Evolutionary conservation across 2,888 invertebrate genomes (phyloP), one percentile per base, ranked within the genome.

Genomic region (Hartigia nigra): DNA sequence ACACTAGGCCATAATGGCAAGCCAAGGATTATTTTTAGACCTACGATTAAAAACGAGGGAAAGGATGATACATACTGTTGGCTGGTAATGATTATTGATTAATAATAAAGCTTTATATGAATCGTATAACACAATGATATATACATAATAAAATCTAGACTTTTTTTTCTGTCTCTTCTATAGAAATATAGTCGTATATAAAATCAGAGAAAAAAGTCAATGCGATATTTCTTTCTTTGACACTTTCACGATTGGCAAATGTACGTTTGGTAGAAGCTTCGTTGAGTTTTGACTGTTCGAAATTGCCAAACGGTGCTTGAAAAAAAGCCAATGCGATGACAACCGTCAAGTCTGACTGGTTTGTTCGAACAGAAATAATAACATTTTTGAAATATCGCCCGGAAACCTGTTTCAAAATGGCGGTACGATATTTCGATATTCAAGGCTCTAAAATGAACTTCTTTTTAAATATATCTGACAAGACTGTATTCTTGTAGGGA

Each of bases 1-100:
- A 79, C 77, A 72, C 69, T 70, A 74, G 34, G 12, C 55, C 39
- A 32, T 69, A 35, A 1, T 32, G 39, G 12, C 39, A 31, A 70
- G 14, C 31, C 72, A 34, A 14, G 2, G 14, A 31, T 14, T 72
- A 23, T 31, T 72, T 31, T 72, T 34, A 31, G 14, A 31, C 31
- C 34, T 34, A 12, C 12, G 72, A 72, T 72, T 72, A 32, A 72
- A 9, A 3, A 72, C 72, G 14, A 12, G 12, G 12, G 34, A 12
- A 5, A 5, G 34, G 31, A 34, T 72, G 34, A 72, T 2, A 3
- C 72, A 23, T 55, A 5, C 5, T 9, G 55, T 55, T 5, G 23
- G 23, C 23, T 55, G 55, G 55, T 23, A 55, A 55, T 55, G 2
- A 55, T 23, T 55, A 23, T 55, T 55, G 55, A 1, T 23, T 55